Conservation (phyloP, 2,797 vertebrate species). For the Peromyscus attwateri region DNA sequence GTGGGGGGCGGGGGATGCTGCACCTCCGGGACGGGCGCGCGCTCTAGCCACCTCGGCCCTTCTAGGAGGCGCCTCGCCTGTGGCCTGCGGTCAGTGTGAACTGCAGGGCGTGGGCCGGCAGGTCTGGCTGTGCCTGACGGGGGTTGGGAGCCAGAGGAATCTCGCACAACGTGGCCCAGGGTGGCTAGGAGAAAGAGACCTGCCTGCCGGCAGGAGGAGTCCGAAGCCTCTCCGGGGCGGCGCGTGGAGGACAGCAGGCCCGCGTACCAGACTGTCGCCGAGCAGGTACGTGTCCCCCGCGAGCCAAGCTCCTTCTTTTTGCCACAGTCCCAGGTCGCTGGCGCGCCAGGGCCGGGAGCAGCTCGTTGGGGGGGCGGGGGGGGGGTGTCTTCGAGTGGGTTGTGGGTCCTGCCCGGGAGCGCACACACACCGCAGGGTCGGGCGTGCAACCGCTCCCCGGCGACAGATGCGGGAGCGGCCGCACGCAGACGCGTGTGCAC, state of each 20-base stretch:
- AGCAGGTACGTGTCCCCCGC: background rate
- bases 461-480: background rate
- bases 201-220: background rate
- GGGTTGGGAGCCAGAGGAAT: background rate
- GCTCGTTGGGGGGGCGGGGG: too few relatives aligned
- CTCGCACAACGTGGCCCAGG: background rate
- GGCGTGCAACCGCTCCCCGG: background rate
- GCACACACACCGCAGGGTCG: background rate
- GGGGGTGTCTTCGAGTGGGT: background rate
- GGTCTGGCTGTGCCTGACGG: slow-evolving; percentile 21
- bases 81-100: slow-evolving; percentile 24
- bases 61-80: slow-evolving; percentile 7
- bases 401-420: background rate
- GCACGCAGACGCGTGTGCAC: background rate
- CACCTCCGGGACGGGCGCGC: background rate
- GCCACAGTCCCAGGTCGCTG: rapidly evolving
- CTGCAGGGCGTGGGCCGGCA: slow-evolving; percentile 23
- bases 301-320: background rate
- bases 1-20: background rate
- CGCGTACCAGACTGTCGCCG: background rate
- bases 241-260: background rate
- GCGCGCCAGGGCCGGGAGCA: background rate
- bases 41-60: background rate
- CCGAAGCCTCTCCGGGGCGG: background rate
- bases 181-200: background rate